Percentiles rank a stretch among this genome's conserved stretches.
Evolutionary conservation across 2,797 vertebrate genomes (phyloP).

Genomic region (Thunnus albacares): DNA sequence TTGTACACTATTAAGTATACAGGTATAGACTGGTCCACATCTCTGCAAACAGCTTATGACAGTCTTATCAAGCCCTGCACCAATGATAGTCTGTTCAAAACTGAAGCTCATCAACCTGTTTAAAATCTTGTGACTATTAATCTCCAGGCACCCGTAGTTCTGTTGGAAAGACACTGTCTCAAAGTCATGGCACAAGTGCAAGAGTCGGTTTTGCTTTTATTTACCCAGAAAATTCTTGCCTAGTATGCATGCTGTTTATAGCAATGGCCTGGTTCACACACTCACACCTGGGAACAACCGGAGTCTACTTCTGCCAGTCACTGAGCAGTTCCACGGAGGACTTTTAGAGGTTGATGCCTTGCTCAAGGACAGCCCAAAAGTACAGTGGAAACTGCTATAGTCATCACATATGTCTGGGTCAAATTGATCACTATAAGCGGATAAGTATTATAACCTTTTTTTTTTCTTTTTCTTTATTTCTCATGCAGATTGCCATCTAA

Average conservation of each 20-base stretch:
- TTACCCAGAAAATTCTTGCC: constrained; percentile 37
- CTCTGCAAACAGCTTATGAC: background rate
- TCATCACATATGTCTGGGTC: too few species aligned
- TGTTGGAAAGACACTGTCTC: constrained; percentile 8
- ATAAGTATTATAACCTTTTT: too few species aligned
- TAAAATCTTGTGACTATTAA: constrained; percentile 1
- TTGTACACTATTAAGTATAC: background rate
- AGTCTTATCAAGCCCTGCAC: background rate
- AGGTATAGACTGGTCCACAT: background rate
- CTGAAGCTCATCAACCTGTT: background rate
- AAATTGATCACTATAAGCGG: too few species aligned
- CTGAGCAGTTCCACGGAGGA: constrained; percentile 1
- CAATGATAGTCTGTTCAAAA: constrained; percentile 2
- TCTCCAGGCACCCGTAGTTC: background rate
- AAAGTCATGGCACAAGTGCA: constrained; percentile 22
- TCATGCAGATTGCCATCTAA: too few species aligned
- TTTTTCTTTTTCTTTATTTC: too few species aligned
- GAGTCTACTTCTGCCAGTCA: constrained; percentile 16
- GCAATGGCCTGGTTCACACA: constrained; percentile 48
- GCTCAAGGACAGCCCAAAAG: constrained; percentile 34
- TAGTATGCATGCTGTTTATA: constrained; percentile 40
- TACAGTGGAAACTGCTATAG: background rate
- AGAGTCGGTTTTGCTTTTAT: constrained; percentile 31
- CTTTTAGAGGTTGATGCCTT: constrained; percentile 31
- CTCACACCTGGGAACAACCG: constrained; percentile 41